Percentiles rank a stretch among this genome's conserved stretches.
Evolutionary conservation across 2,797 vertebrate species (phyloP).

Genomic region (Anableps anableps): DNA sequence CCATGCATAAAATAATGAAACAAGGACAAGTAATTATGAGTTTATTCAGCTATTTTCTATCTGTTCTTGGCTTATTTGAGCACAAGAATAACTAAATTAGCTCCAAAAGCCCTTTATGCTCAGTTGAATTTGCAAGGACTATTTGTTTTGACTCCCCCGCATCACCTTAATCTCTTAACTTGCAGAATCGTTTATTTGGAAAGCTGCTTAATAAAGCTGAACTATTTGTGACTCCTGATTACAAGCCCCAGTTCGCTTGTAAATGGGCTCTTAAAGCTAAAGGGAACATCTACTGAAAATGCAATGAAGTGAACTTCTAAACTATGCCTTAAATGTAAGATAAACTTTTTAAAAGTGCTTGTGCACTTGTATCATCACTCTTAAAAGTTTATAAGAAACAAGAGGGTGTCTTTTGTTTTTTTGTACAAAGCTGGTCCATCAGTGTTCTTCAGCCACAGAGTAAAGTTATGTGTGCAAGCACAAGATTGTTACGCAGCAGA

Average conservation of each 20-base stretch:
- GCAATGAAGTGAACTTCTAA: conserved; percentile 43
- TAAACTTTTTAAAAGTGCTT: conserved; percentile 28
- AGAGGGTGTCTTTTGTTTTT: conserved; percentile 36
- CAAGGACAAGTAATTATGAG: conserved; percentile 21
- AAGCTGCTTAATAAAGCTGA: conserved; percentile 40
- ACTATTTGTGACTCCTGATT: conserved; percentile 40
- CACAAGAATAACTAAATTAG: conserved; percentile 12
- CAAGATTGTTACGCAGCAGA: conserved; percentile 16
- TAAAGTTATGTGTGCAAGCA: conserved; percentile 12
- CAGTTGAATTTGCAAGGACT: conserved; percentile 22
- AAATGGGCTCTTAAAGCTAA: conserved; percentile 34
- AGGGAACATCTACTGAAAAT: conserved; percentile 30
- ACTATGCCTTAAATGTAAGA: conserved; percentile 34
- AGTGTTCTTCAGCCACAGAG: conserved; percentile 21
- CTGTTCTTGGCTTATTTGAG: conserved; percentile 3
- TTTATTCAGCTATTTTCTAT: conserved; percentile 27
- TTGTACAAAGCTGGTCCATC: conserved; percentile 44
- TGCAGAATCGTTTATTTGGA: conserved; percentile 36
- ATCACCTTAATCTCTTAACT: conserved; percentile 11
- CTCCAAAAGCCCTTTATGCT: conserved; percentile 16
- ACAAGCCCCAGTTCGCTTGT: conserved; percentile 23
- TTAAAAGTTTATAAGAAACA: conserved; percentile 34
- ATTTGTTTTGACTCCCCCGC: conserved; percentile 17
- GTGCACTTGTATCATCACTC: conserved; percentile 39
- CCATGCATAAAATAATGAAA: conserved; percentile 6